Evolutionary conservation across 1,140 invertebrate genomes (phyloP), one percentile per base, ranked within the genome.

Genomic region (Zaprionus inermis): DNA sequence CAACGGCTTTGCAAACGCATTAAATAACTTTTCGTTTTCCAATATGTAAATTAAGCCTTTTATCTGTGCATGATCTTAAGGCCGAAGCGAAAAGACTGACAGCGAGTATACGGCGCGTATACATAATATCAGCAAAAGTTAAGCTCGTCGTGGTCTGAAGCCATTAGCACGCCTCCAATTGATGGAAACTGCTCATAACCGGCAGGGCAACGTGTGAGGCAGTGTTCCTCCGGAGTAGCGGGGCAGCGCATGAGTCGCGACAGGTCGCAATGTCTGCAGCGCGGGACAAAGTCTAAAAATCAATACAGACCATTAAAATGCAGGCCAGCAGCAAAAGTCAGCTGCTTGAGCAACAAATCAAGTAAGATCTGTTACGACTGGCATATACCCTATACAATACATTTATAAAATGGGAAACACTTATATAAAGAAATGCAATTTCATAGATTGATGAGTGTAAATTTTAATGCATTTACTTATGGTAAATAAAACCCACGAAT

Each of bases 231-330:
- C 16, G 28, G 34, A 51, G 12, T 12, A 49, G 28, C 9, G 22
- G 41, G 36, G 49, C 12, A 10, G 22, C 18, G 59, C 32, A 5
- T n/a, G n/a, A 16, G 59, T 22, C 12, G 32, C 14, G 12, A 69
- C 18, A 44, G 22, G 32, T 34, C 41, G 22, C 63, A 20, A 72
- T 28, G 41, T 57, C 49, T 56, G 36, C 28, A 66, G 69, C 32
- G 41, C 65, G 51, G 51, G 52, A 64, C 55, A 76, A 68, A 72
- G 72, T 77, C 76, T 70, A 51, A 84, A 89, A 89, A 89, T 89
- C 84, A 84, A 89, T 89, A 89, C 81, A 81, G 77, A 46, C 80
- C 84, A 89, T 89, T 84, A 89, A 89, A 89, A 89, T 89, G 84
- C 84, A 89, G 44, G 49, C 55, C 24, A 55, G 24, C 24, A 78